A percentile compares a stretch with the other conserved stretches of the same genome.
Evolutionary conservation across 2,797 vertebrate species (phyloP).

Genomic region (Sebastes steindachneri): DNA sequence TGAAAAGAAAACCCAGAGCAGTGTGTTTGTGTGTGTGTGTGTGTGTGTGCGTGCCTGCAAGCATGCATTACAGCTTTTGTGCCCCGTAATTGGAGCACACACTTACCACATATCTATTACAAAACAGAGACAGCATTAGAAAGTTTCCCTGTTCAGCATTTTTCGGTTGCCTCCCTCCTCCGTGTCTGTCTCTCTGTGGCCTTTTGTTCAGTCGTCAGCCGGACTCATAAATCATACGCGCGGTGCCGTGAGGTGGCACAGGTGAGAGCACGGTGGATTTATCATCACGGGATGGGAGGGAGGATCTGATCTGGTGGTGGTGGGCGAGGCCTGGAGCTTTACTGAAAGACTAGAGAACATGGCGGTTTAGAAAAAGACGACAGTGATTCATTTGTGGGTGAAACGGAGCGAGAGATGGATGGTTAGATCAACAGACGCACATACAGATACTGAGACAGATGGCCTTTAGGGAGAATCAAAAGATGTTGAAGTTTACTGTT

Average conservation of each 20-base stretch:
- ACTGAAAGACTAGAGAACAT: conserved; percentile 1
- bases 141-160: conserved; percentile 60
- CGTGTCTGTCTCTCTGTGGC: conserved; percentile 49
- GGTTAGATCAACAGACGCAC: conserved; percentile 7
- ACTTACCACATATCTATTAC: conserved; percentile 48
- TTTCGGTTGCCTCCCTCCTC: conserved; percentile 29
- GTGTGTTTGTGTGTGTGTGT: conserved; percentile 21
- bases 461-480: conserved; percentile 23
- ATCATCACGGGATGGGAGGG: conserved; percentile 44
- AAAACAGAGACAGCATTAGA: conserved; percentile 48
- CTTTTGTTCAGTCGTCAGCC: conserved; percentile 66
- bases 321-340: conserved; percentile 29
- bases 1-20: conserved; percentile 16
- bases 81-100: conserved; percentile 46
- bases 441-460: conserved; percentile 35
- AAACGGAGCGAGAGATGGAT: conserved; percentile 15
- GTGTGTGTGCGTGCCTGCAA: conserved; percentile 12
- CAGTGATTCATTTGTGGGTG: conserved; percentile 31
- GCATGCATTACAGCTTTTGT: conserved; percentile 29
- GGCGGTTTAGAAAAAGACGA: conserved; percentile 5
- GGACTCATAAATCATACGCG: conserved; percentile 72
- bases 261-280: conserved; percentile 67
- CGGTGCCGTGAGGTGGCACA: conserved; percentile 49
- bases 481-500: conserved; percentile 18
- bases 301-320: background rate